Base-by-base conservation (phyloP, 2,113 vertebrate species). In the Syngnathus typhle region DNA sequence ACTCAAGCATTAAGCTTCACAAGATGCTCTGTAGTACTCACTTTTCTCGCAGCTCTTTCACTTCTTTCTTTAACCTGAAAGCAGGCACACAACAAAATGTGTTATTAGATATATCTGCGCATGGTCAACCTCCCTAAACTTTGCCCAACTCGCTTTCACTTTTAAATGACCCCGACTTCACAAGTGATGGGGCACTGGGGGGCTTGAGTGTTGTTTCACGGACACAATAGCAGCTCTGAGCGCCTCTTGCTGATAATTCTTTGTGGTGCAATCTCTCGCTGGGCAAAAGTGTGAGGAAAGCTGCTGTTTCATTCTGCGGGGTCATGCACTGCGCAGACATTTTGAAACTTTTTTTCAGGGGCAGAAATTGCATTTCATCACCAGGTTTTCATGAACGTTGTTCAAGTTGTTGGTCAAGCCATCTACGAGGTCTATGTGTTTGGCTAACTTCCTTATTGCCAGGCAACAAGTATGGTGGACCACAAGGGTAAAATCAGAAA, bases 11-110 rank as follows among this genome's bases (percentile, higher is more conserved):
- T 78, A 78, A 71, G 41, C n/a, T 62, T 18, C 60, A 85, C 65
- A 80, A 67, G 77, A 58, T 61, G 64, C 46, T 56, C 61, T 72
- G 72, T 90, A 98, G 72, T 90, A 98, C 95, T 98, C 94, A 96
- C 95, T 94, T 94, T 94, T 98, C 95, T 94, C 81, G 94, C 87
- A 89, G 93, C 82, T 91, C 91, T 92, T 82, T 93, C 69, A 87
- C 84, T 75, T 95, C 95, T 93, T 92, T 95, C 94, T 95, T 99
- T 94, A 88, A 89, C 92, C 97, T 99, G 90, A 67, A 91, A 90
- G 41, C 80, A 44, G 86, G 55, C 79, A 70, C 78, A 84, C 47
- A 19, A 39, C 59, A 43, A 23, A 23, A 62, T 7, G 27, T 16
- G 13, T 27, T 41, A 44, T 62, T 23, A 62, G 41, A 4, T 15